A percentile compares a stretch with the other conserved stretches of the same genome.
Evolutionary conservation across 2,888 invertebrate genomes (phyloP).

Genomic region (Tenthredo livida): DNA sequence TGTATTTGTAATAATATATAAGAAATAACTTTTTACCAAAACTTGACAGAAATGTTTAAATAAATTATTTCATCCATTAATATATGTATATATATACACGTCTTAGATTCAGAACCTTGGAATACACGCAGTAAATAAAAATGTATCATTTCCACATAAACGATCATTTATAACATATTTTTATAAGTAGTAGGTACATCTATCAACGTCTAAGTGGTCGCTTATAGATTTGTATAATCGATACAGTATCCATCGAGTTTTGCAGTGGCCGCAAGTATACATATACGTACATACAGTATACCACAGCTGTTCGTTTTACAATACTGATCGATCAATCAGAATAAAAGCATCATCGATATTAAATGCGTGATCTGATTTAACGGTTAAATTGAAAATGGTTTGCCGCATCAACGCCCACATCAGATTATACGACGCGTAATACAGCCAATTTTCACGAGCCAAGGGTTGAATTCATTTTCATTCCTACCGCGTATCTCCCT

Average conservation of each 20-base stretch:
- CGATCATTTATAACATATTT: slow-evolving; percentile 3
- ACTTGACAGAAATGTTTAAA: slow-evolving; percentile 55
- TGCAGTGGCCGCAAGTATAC: too few relatives aligned
- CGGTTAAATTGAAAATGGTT: slow-evolving; percentile 19
- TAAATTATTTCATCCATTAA: slow-evolving; percentile 52
- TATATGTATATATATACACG: too few relatives aligned
- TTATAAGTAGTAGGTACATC: too few relatives aligned
- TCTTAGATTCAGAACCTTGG: neutral
- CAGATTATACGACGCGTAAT: slow-evolving; percentile 15
- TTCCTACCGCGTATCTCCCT: slow-evolving; percentile 32
- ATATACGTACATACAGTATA: too few relatives aligned
- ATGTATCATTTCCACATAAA: neutral
- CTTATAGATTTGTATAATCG: neutral
- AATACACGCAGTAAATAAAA: neutral
- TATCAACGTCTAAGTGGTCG: neutral
- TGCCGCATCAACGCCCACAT: neutral
- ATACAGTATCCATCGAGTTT: neutral
- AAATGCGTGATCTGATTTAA: neutral
- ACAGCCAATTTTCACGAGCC: slow-evolving; percentile 35
- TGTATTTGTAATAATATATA: slow-evolving; percentile 9
- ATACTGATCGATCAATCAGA: slow-evolving; percentile 17
- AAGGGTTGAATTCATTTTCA: slow-evolving; percentile 36
- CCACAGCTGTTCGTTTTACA: neutral
- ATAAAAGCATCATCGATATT: slow-evolving; percentile 9
- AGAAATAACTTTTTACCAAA: slow-evolving; percentile 55